Evolutionary conservation across 35 echinoderm and acorn worm species (phyloP), one percentile per base, ranked within the genome.

Genomic region (Apostichopus japonicus): DNA sequence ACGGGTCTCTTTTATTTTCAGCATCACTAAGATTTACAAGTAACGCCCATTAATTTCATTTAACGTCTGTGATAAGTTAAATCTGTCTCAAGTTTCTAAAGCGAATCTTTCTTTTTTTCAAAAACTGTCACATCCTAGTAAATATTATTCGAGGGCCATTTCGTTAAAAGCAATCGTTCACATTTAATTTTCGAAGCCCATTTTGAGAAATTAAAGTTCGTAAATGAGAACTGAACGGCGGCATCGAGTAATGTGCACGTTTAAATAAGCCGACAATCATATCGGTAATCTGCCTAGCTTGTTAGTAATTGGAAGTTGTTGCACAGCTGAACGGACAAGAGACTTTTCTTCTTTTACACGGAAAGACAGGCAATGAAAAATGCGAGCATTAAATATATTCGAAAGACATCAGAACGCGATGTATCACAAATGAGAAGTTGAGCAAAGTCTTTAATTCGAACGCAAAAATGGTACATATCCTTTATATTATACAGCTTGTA

Each of bases 151-250:
- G 24, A 84, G 81, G 81, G 6, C 56, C 81, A 84, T 84, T 84
- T 84, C 54, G 81, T 84, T 84, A 84, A 84, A 84, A 84, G 81
- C 81, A 23, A 84, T 22, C 81, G 81, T 59, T 84, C 81, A 84
- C 81, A 84, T 84, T 84, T 23, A 84, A 84, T 84, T 84, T 84
- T 59, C 81, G 10, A 10, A 22, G n/a, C 11, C 63, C 71, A 75
- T 75, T 75, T 75, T 75, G 71, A 75, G 71, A 75, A 23, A 21
- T 75, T 7, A 75, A 75, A 75, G 71, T 75, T 75, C 15, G 71
- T 75, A 75, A 61, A 61, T 61, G 57, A 61, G 13, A 61, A 8
- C 57, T 61, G 57, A 61, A 61, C 8, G 13, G 57, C 57, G 57
- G 33, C 33, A 44, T 44, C 33, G 33, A 4, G 33, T 44, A 44